Evolutionary conservation across 2,888 invertebrate species (phyloP), one percentile per base, ranked within the genome.

Genomic region (Rhagium mordax): DNA sequence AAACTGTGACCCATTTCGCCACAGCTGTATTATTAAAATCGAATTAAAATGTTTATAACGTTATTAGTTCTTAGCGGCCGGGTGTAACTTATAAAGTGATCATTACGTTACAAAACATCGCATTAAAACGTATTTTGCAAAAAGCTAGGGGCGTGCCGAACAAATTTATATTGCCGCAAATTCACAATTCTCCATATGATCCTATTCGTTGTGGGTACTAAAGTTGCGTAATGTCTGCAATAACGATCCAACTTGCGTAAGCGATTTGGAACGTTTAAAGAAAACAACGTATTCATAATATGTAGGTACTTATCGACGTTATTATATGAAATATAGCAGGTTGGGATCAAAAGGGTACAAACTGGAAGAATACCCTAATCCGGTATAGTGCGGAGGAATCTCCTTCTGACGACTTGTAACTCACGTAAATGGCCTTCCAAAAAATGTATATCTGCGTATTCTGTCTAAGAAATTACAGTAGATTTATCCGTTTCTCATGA

Each of bases 11-110:
- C 61, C 48, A 62, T 48, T 62, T 61, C 15, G 7, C 47, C 13
- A n/a, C 24, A 15, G 47, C 61, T 48, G 1, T 62, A 47, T 62
- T 48, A 62, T 62, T 62, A 62, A 62, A 62, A 62, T 62, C 61
- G 61, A 62, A 62, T 62, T 48, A 62, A 24, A 61, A 49, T 21
- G 48, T 49, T 49, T 64, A 51, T 64, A 29, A 10, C 49, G 48
- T 64, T 62, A 62, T 48, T 48, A 62, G 16, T 16, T 29, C 21
- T 13, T 29, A 13, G 51, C 20, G 29, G 18, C 16, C 27, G 24
- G 62, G 24, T 48, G 49, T 3, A 27, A 51, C 24, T n/a, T 29
- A 16, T 20, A 49, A 27, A 51, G 51, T 29, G 24, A 3, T 64
- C 49, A 51, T 51, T 64, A 51, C 16, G 8, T 51, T 59, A 49